A percentile compares a stretch with the other conserved stretches of the same genome.
These are phyloP conservation scores for Drosophila prolongata DNA, from an alignment of 2,888 invertebrate genomes.

Conservation along the genomic window DNA sequence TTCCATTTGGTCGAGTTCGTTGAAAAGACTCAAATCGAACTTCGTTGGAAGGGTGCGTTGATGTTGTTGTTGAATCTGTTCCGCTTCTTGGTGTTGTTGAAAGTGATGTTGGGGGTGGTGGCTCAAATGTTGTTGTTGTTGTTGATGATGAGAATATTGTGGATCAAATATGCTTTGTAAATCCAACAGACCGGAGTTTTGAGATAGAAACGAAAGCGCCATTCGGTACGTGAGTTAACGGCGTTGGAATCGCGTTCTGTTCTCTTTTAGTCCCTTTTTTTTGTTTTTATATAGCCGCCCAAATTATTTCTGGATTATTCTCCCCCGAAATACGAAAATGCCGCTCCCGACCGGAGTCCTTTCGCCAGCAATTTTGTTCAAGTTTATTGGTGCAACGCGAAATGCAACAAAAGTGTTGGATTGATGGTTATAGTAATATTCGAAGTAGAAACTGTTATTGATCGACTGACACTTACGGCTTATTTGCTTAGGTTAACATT, in stretches of 20 bases:
- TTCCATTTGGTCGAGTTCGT: slow-evolving; percentile 83
- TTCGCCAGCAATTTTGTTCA: slow-evolving; percentile 70
- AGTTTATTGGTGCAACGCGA: slow-evolving; percentile 34
- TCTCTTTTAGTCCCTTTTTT: slow-evolving; percentile 22
- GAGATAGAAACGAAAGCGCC: slow-evolving; percentile 84
- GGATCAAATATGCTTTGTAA: slow-evolving; percentile 83
- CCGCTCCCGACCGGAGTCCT: slow-evolving; percentile 38
- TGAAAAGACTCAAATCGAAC: slow-evolving; percentile 68
- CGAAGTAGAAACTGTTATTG: slow-evolving; percentile 57
- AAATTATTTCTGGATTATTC: background rate
- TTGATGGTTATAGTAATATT: slow-evolving; percentile 48
- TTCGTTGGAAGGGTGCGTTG: slow-evolving; percentile 63
- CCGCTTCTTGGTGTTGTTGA: slow-evolving; percentile 41
- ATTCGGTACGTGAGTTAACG: slow-evolving; percentile 77
- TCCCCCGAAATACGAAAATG: slow-evolving; percentile 8
- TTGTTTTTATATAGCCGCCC: slow-evolving; percentile 11
- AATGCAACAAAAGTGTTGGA: slow-evolving; percentile 28
- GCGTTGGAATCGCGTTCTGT: slow-evolving; percentile 28
- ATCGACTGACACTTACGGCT: slow-evolving; percentile 36
- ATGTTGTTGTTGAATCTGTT: slow-evolving; percentile 53
- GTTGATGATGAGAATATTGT: slow-evolving; percentile 63
- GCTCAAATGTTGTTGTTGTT: slow-evolving; percentile 37
- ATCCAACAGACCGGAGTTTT: slow-evolving; percentile 82
- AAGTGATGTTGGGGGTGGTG: slow-evolving; percentile 46
- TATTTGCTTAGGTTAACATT: slow-evolving; percentile 59